Percentiles rank a stretch among this genome's conserved stretches.
Conservation (phyloP, 92 coral and sea anemone species). For the Epizoanthus stellaris region DNA sequence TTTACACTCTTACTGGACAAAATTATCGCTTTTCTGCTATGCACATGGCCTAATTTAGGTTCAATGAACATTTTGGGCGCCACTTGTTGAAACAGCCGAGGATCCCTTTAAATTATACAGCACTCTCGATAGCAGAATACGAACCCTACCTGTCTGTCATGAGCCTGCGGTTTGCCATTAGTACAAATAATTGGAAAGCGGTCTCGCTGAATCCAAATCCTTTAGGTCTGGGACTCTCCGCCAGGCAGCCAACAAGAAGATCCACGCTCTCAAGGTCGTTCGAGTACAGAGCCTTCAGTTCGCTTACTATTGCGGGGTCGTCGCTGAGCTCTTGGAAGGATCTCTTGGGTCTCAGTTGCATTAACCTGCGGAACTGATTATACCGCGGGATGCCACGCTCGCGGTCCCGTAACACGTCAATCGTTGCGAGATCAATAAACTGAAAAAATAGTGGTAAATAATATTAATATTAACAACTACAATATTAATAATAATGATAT, state of each 20-base stretch:
- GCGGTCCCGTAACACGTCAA: constrained; percentile 84
- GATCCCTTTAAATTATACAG: no score
- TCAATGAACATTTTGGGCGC: no score
- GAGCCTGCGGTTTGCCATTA: constrained; percentile 89
- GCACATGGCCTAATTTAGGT: no score
- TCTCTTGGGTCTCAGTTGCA: constrained; percentile 49
- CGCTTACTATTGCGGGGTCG: constrained; percentile 54
- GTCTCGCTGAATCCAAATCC: constrained; percentile 92
- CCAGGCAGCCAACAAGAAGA: constrained; percentile 79
- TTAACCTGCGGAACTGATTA: constrained; percentile 78
- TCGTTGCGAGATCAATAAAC: constrained; percentile 79
- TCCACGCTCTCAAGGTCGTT: constrained; percentile 79
- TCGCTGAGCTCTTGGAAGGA: constrained; percentile 70
- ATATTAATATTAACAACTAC: neutral
- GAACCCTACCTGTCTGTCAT: constrained; percentile 74
- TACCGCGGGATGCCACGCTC: constrained; percentile 90
- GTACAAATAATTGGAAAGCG: constrained; percentile 78
- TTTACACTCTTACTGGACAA: no score
- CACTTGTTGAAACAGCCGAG: no score
- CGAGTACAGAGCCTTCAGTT: constrained; percentile 63
- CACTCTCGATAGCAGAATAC: neutral
- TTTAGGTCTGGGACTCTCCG: constrained; percentile 69
- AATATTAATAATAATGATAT: no score
- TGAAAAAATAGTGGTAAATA: constrained; percentile 1
- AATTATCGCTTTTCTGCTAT: no score